Conservation (phyloP, 2,797 vertebrate species). For the Lateolabrax maculatus region DNA sequence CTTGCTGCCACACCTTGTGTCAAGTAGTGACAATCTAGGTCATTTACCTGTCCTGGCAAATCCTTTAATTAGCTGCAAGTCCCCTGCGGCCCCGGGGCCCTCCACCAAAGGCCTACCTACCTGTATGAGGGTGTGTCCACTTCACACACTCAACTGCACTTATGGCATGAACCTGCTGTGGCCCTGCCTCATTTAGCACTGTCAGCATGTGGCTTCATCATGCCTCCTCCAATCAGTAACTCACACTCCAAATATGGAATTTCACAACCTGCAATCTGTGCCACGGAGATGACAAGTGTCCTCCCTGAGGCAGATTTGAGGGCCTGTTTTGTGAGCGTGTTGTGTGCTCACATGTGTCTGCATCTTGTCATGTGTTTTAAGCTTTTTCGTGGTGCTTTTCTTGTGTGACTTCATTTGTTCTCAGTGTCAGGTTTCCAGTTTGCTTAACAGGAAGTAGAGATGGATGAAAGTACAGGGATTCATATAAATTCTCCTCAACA, state of each 20-base stretch:
- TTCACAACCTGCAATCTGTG: conserved; percentile 57
- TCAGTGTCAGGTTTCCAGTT: conserved; percentile 45
- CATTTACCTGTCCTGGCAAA: conserved; percentile 64
- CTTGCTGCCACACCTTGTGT: conserved; percentile 50
- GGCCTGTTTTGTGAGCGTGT: conserved; percentile 42
- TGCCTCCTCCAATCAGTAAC: conserved; percentile 69
- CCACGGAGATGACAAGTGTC: conserved; percentile 47
- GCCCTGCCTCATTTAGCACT: conserved; percentile 46
- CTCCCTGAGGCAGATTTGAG: conserved; percentile 38
- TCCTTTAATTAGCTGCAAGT: conserved; percentile 53
- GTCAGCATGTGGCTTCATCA: conserved; percentile 39
- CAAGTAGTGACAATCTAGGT: conserved; percentile 54
- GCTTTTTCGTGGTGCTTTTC: conserved; percentile 46
- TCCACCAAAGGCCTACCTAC: conserved; percentile 56
- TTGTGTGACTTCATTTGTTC: conserved; percentile 67
- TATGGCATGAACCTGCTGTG: conserved; percentile 47
- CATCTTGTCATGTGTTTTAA: not conserved
- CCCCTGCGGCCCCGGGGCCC: conserved; percentile 8
- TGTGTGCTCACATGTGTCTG: conserved; percentile 3
- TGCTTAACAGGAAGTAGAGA: conserved; percentile 43
- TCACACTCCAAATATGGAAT: conserved; percentile 73
- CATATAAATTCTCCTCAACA: conserved; percentile 9
- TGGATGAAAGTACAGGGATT: conserved; percentile 21
- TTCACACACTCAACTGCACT: conserved; percentile 38
- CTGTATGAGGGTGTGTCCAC: conserved; percentile 70